Evolutionary conservation across 2,888 invertebrate species (phyloP), one percentile per base, ranked within the genome.

Genomic region (Stomorhina lunata): DNA sequence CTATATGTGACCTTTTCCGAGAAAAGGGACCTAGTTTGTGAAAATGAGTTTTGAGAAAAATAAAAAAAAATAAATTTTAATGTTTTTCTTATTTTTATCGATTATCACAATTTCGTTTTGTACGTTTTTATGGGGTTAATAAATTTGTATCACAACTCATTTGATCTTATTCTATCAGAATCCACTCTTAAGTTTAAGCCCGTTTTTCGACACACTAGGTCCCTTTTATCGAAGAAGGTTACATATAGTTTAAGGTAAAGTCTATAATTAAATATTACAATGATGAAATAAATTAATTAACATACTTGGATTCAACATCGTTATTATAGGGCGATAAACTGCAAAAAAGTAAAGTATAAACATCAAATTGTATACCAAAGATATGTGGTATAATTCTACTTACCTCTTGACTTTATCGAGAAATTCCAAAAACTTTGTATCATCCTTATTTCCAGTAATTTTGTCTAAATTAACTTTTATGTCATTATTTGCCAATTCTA

Each of bases 401-500:
- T 78, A 87, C 87, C 86, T 85, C 69, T 87, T 87, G 9, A 87
- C 85, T 85, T 87, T 87, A 71, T 87, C 89, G 59, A 90, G 84
- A 86, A 90, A 91, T 79, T 89, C 88, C 37, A 89, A 88, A 63
- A 91, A 91, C 59, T 90, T 89, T 25, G 87, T 89, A 66, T 90
- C 90, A 50, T 89, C 88, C 72, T 88, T 88, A 83, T 90, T 89
- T 32, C 90, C 90, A 4, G 86, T 84, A 1, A 90, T 84, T 69
- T 87, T 88, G 17, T 89, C 87, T 2, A 84, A 85, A 6, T 88
- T 86, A 61, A 90, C 81, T 50, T 87, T 87, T 76, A 91, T 86
- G 83, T 91, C 91, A 57, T 89, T 89, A 59, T 89, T 88, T 29
- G 84, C 80, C 73, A 90, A 80, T 80, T 90, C 89, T 15, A 91